These are phyloP conservation scores for Stratiolaelaps scimitus DNA, from an alignment of 1,140 invertebrate species.

Conservation along the genomic window DNA sequence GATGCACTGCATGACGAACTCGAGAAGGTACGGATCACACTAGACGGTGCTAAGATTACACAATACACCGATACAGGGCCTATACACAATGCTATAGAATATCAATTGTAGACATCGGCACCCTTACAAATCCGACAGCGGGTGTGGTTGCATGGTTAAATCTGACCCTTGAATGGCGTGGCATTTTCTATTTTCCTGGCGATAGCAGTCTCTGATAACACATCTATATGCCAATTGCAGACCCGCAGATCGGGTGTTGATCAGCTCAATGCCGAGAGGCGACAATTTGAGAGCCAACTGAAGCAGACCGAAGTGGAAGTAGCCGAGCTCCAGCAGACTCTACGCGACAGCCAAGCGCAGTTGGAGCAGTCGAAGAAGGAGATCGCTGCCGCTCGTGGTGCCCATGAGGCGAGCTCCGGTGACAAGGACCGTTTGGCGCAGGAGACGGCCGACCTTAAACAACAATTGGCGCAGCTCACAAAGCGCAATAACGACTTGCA, in stretches of 20 bases:
- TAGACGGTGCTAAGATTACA: too few species aligned
- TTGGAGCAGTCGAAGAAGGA: not conserved
- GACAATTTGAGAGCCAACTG: not conserved
- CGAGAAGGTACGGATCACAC: too few species aligned
- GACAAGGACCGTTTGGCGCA: not conserved
- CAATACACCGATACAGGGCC: too few species aligned
- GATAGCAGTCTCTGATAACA: not conserved
- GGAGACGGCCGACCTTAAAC: not conserved
- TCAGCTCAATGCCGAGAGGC: not conserved
- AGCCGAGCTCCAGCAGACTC: not conserved
- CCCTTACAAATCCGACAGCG: too few species aligned
- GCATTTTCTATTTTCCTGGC: not conserved
- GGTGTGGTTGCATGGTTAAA: too few species aligned
- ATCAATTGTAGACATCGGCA: too few species aligned
- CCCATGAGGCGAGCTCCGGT: not conserved
- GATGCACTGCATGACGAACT: too few species aligned
- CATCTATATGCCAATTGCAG: too few species aligned
- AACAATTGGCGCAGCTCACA: not conserved
- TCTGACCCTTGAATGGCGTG: too few species aligned
- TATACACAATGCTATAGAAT: too few species aligned
- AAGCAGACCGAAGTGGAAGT: not conserved
- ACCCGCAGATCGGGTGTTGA: too few species aligned
- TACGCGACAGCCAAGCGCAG: not conserved
- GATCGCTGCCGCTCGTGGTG: not conserved
- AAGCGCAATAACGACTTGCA: constrained; percentile 1